Percentiles rank a stretch among this genome's conserved stretches.
Conservation (phyloP, 2,113 vertebrate genomes). For the Megaceryle torquata region DNA sequence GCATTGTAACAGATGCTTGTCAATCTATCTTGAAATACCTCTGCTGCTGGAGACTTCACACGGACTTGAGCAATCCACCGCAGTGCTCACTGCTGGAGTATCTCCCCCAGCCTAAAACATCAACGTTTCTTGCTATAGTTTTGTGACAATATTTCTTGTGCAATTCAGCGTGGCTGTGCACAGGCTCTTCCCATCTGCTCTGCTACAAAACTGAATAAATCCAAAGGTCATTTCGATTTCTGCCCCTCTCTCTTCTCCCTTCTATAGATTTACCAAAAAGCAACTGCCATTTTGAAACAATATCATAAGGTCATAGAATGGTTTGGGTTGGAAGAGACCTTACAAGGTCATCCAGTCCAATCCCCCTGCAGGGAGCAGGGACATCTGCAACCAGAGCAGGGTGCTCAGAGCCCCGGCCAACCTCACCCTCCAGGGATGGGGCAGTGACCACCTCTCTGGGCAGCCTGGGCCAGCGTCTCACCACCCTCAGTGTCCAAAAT, state of each 20-base stretch:
- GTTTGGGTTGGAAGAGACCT: not conserved
- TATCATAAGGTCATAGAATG: not conserved
- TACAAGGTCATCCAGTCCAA: not conserved
- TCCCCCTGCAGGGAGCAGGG: not conserved
- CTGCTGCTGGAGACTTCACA: not conserved
- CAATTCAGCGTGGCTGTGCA: fast-evolving
- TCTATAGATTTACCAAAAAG: not conserved
- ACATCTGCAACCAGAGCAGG: not conserved
- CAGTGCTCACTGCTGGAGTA: fast-evolving
- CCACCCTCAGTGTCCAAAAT: too few relatives aligned
- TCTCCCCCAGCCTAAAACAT: not conserved
- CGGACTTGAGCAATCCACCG: fast-evolving
- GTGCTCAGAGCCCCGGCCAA: not conserved
- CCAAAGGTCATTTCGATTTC: not conserved
- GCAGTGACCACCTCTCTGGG: too few relatives aligned
- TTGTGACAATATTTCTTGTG: fast-evolving
- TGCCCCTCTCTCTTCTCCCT: not conserved
- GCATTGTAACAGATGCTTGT: not conserved
- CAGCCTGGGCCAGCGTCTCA: too few relatives aligned
- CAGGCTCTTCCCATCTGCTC: not conserved
- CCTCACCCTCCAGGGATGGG: too few relatives aligned
- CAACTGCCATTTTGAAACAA: not conserved
- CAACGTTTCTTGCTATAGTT: not conserved
- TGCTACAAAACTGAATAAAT: too few relatives aligned
- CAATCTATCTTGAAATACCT: not conserved